Evolutionary conservation across 2,888 invertebrate species (phyloP).

Genomic region (Drosophila nr. perissopoda): DNA sequence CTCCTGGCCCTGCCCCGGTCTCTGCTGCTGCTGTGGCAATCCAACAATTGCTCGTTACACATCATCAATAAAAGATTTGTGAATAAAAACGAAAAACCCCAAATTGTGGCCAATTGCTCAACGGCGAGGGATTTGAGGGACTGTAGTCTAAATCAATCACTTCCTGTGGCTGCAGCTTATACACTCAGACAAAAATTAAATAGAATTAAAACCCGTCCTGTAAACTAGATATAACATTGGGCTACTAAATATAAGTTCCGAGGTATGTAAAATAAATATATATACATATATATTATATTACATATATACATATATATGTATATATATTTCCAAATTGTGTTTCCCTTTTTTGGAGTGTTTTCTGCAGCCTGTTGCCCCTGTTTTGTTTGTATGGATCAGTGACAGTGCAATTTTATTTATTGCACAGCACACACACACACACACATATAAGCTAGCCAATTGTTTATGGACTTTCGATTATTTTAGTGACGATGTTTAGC

Average conservation of each 20-base stretch:
- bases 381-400: constrained; percentile 27
- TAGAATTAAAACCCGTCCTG: neutral
- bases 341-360: constrained; percentile 3
- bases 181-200: neutral
- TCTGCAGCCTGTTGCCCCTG: constrained; percentile 29
- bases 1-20: neutral
- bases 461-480: constrained; percentile 62
- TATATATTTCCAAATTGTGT: neutral
- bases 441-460: constrained; percentile 14
- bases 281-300: too few species aligned
- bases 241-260: neutral
- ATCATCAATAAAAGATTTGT: constrained; percentile 75
- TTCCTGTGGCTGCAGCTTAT: constrained; percentile 65
- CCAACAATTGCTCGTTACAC: constrained; percentile 56
- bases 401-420: constrained; percentile 66
- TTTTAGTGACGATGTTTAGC: constrained; percentile 44
- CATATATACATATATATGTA: neutral
- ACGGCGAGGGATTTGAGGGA: constrained; percentile 18
- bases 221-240: neutral
- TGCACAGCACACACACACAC: constrained; percentile 33
- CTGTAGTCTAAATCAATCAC: constrained; percentile 75
- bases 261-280: neutral
- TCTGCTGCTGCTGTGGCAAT: constrained; percentile 1
- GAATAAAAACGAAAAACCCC: constrained; percentile 57
- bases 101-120: constrained; percentile 65